Conservation (phyloP, 2,797 vertebrate genomes). For the Leuciscus waleckii region DNA sequence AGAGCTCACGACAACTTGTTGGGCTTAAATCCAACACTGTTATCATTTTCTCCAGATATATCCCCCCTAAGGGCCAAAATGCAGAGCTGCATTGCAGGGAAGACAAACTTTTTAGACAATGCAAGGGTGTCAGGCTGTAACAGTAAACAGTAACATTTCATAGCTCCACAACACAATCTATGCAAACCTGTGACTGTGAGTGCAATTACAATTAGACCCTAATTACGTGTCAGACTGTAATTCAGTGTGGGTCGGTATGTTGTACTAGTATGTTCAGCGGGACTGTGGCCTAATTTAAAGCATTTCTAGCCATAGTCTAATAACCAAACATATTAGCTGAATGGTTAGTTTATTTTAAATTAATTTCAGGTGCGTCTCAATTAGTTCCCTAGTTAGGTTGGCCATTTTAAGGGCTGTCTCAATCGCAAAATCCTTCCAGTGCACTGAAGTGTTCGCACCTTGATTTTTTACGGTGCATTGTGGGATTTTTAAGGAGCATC, state of each 20-base stretch:
- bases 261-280: neutral
- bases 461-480: too few species aligned
- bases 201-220: neutral
- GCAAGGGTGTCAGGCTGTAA: slow-evolving; percentile 1
- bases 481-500: neutral
- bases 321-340: neutral
- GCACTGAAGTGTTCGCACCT: neutral
- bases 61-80: slow-evolving; percentile 9
- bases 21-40: slow-evolving; percentile 34
- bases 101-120: slow-evolving; percentile 18
- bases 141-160: neutral
- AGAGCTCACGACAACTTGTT: slow-evolving; percentile 26
- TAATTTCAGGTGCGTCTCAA: neutral
- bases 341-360: neutral
- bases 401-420: neutral
- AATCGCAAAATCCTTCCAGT: neutral
- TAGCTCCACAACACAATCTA: neutral
- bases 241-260: neutral
- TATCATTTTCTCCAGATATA: neutral
- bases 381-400: neutral
- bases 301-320: neutral
- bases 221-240: neutral
- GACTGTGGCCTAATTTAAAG: neutral
- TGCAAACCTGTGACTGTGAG: neutral
- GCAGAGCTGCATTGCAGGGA: slow-evolving; percentile 31